Base-by-base conservation (phyloP, 2,888 invertebrate species). In the Agrotis segetum region DNA sequence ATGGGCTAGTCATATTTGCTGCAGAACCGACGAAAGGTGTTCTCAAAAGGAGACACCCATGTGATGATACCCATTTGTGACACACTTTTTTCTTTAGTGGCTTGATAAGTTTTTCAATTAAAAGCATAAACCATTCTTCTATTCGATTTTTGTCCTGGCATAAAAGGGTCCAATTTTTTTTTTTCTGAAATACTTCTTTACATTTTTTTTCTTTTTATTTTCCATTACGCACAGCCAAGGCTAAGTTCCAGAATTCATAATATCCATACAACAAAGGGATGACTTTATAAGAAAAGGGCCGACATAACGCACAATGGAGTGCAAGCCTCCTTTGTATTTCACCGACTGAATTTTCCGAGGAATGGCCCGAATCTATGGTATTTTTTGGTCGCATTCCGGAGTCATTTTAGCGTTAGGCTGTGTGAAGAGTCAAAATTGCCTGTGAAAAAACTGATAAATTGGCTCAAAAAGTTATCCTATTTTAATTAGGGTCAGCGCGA, bases 291-390 rank as follows among this genome's bases (percentile, higher is more conserved):
- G 71, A 74, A 74, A 79, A 40, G 77, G 74, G 66, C 74, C 49
- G 64, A 84, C 85, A 87, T 83, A 85, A 64, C 79, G 64, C 62
- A 84, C 83, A 87, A 88, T 85, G 58, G 80, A 85, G 67, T 87
- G 87, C 84, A 88, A 78, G 65, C 70, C 64, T 76, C 84, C 81
- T 77, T 86, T 82, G 79, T 82, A 56, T 70, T 74, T 67, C 44
- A 44, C 40, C 63, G 73, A 76, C 80, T 61, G 58, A 84, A 76
- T 81, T 86, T 78, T 67, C 40, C 44, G 49, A 62, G 64, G 62
- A 72, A 83, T 82, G 67, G 63, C 50, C 64, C 9, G 56, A 71
- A 62, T 69, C 59, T 53, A 60, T 70, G 73, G 79, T 52, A 70
- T 77, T 79, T 73, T 84, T 74, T 61, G 62, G 50, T 44, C 71